These are phyloP conservation scores for Nesidiocoris tenuis DNA, from an alignment of 2,888 invertebrate species.

Conservation along the genomic window DNA sequence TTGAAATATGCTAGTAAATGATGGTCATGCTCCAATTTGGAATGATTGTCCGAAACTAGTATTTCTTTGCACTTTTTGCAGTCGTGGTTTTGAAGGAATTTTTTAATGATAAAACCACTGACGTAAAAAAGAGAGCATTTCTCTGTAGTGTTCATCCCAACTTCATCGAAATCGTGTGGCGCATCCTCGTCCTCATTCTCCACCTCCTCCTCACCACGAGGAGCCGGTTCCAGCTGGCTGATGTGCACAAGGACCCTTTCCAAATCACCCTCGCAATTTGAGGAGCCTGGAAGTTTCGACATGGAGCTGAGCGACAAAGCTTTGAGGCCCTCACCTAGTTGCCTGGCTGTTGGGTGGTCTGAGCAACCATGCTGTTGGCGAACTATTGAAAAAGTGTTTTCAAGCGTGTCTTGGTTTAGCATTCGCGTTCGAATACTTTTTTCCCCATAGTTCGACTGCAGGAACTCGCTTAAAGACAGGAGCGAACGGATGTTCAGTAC, in stretches of 20 bases:
- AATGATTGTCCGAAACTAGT: background rate
- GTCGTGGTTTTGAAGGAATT: background rate
- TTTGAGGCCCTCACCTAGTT: background rate
- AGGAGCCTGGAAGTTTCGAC: background rate
- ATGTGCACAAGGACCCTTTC: background rate
- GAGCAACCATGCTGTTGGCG: slow-evolving; percentile 1
- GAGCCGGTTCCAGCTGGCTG: background rate
- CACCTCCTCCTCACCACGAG: background rate
- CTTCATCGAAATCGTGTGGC: background rate
- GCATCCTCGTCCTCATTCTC: background rate
- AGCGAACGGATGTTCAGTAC: slow-evolving; percentile 2
- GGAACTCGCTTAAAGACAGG: background rate
- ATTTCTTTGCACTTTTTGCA: slow-evolving; percentile 1
- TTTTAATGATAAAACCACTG: background rate
- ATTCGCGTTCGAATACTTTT: background rate
- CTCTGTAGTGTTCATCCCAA: background rate
- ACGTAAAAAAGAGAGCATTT: background rate
- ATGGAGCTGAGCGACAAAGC: background rate
- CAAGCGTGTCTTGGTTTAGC: background rate
- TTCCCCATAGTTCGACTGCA: background rate
- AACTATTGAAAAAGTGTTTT: slow-evolving; percentile 2
- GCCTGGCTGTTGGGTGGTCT: slow-evolving; percentile 4
- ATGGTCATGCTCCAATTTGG: background rate
- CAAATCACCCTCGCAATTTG: background rate
- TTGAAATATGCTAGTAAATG: slow-evolving; percentile 1